A percentile compares a stretch with the other conserved stretches of the same genome.
These are phyloP conservation scores for Heptranchias perlo DNA, from an alignment of 2,113 vertebrate genomes.

Conservation along the genomic window DNA sequence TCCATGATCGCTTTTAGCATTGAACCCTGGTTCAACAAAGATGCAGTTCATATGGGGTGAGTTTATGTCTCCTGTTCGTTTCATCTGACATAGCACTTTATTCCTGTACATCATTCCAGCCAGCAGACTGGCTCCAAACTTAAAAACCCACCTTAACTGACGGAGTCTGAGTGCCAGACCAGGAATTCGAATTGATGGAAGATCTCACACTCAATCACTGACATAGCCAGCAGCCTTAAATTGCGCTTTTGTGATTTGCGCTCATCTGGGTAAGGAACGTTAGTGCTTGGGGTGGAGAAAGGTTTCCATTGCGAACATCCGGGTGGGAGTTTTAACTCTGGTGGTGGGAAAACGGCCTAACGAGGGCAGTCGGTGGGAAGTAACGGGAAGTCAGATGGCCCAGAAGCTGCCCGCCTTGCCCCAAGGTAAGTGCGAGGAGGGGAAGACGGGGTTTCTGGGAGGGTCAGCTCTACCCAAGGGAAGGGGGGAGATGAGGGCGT, in stretches of 20 bases:
- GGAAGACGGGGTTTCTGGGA: neutral
- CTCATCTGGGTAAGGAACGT: neutral
- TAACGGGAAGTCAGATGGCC: neutral
- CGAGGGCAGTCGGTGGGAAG: neutral
- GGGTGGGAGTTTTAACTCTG: neutral
- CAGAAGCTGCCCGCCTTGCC: neutral
- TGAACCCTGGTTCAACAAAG: neutral
- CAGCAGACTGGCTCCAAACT: neutral
- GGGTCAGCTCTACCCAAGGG: neutral
- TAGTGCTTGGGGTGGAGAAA: neutral
- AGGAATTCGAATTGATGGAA: neutral
- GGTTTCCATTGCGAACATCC: too few relatives aligned
- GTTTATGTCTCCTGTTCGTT: neutral
- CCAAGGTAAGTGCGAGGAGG: neutral
- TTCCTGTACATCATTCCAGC: neutral
- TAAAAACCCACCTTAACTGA: neutral
- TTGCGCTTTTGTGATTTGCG: neutral
- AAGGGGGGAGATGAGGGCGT: neutral
- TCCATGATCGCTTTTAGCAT: neutral
- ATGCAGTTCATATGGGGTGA: neutral
- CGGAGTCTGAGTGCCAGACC: neutral
- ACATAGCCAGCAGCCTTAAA: neutral
- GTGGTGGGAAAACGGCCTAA: neutral
- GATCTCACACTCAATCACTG: neutral
- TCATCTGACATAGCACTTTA: neutral